A percentile compares a stretch with the other conserved stretches of the same genome.
These are phyloP conservation scores for Pachydiplax longipennis DNA, from an alignment of 2,888 invertebrate species.

Conservation along the genomic window DNA sequence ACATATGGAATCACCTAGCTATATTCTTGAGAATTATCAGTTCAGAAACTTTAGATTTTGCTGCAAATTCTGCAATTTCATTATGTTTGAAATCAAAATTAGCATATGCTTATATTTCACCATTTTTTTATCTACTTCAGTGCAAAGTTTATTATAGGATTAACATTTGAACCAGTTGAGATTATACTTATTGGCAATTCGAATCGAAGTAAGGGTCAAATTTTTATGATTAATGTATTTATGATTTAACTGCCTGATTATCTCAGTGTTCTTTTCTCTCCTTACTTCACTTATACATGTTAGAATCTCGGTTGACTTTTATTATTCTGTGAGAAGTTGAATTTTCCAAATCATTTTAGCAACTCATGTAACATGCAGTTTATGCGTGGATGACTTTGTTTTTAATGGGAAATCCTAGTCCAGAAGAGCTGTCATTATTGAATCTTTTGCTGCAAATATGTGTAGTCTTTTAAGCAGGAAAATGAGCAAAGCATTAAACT, in stretches of 20 bases:
- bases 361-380: not conserved
- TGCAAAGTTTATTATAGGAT: not conserved
- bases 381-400: conserved; percentile 4
- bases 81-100: too few species aligned
- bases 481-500: not conserved
- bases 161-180: not conserved
- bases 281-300: not conserved
- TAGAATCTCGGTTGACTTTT: not conserved
- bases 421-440: not conserved
- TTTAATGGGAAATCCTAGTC: not conserved
- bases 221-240: not conserved
- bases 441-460: not conserved
- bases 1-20: too few species aligned
- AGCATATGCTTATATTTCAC: not conserved
- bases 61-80: too few species aligned
- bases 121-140: not conserved
- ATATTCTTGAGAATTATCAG: too few species aligned
- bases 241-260: not conserved
- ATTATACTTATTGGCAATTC: not conserved
- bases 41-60: too few species aligned
- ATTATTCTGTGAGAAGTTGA: not conserved
- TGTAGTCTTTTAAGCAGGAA: conserved; percentile 18
- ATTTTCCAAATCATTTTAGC: not conserved
- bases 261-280: not conserved
- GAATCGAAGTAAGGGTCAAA: not conserved